Conservation (phyloP, 2,888 invertebrate species). For the Drosophila mayaguana region DNA sequence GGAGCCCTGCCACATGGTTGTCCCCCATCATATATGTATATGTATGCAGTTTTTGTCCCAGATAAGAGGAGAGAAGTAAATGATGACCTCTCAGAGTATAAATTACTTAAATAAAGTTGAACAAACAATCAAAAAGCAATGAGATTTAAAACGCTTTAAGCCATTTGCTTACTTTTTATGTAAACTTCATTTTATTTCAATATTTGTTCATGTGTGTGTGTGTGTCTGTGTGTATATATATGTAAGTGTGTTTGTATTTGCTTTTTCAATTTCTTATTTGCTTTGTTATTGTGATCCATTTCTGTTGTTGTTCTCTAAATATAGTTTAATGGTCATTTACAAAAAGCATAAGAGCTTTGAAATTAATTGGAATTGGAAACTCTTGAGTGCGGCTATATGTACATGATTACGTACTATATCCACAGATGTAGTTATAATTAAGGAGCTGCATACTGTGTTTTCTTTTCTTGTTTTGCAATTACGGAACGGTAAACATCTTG, state of each 20-base stretch:
- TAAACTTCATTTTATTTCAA: conserved; percentile 49
- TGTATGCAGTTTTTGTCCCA: conserved; percentile 29
- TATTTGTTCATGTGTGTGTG: conserved; percentile 14
- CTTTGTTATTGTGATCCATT: conserved; percentile 5
- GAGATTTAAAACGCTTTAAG: neutral
- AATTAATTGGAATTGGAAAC: conserved; percentile 21
- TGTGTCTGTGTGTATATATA: conserved; percentile 7
- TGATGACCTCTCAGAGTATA: conserved; percentile 25
- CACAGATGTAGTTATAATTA: conserved; percentile 13
- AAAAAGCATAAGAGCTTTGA: conserved; percentile 35
- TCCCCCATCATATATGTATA: conserved; percentile 15
- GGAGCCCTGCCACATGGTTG: conserved; percentile 21
- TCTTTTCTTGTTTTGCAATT: neutral
- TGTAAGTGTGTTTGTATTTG: conserved; percentile 3
- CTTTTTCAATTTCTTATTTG: neutral
- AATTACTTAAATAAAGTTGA: conserved; percentile 47
- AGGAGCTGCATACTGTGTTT: neutral
- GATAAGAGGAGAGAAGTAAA: neutral
- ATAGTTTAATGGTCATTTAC: conserved; percentile 27
- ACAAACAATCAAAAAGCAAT: conserved; percentile 11
- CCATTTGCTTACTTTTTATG: conserved; percentile 14
- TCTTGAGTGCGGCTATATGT: conserved; percentile 32
- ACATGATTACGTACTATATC: conserved; percentile 24
- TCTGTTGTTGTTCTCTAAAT: conserved; percentile 3
- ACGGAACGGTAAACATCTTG: conserved; percentile 27